Evolutionary conservation across 1,140 invertebrate genomes (phyloP).

Genomic region (Sinonovacula constricta): DNA sequence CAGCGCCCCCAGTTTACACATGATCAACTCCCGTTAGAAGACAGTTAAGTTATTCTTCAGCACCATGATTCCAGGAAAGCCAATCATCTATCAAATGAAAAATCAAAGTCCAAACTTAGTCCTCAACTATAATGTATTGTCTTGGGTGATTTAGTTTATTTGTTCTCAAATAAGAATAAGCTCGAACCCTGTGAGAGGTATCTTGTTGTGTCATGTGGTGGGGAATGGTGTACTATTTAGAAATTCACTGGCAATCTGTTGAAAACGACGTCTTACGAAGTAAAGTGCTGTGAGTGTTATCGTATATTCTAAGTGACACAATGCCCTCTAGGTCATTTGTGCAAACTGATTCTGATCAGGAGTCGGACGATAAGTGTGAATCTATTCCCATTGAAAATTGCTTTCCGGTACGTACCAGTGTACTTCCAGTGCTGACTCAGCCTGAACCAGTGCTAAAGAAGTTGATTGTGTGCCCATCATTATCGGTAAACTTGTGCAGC

Average conservation of each 20-base stretch:
- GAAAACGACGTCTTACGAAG: constrained; percentile 26
- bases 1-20: constrained; percentile 23
- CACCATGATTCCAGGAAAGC: constrained; percentile 1
- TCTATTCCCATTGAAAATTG: no score
- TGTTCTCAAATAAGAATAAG: constrained; percentile 42
- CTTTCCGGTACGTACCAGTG: no score
- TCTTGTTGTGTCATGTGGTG: constrained; percentile 25
- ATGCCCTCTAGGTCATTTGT: no score
- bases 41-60: constrained; percentile 20
- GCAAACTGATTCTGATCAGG: no score
- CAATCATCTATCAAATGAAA: constrained; percentile 47
- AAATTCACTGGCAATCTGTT: constrained; percentile 49
- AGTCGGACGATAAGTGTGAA: no score
- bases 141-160: constrained; percentile 50
- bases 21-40: constrained; percentile 48
- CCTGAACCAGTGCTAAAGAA: no score
- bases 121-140: neutral
- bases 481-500: no score
- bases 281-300: constrained; percentile 42
- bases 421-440: no score
- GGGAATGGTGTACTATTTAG: constrained; percentile 43
- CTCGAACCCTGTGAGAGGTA: constrained; percentile 20
- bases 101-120: constrained; percentile 2
- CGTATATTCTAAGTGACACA: no score
- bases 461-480: no score